phyloP scores from a whole-genome alignment of 2,113 vertebrate genomes.

The Oophaga pumilio region DNA sequence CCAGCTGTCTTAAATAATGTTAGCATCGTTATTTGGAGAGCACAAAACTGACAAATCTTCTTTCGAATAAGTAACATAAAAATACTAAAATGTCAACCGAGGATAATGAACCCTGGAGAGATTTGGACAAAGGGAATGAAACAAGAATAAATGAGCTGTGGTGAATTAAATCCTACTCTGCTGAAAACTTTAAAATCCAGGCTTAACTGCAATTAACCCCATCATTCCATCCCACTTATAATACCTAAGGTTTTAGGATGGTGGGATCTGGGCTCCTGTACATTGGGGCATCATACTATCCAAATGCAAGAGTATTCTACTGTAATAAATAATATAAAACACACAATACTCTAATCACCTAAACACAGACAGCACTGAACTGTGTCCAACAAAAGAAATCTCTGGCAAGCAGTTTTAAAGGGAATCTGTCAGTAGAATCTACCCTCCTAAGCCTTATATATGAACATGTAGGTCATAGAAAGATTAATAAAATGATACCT shows the following conservation, averaged over 20 bases:
- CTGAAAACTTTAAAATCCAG: not conserved
- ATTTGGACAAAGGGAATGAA: not conserved
- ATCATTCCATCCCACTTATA: not conserved
- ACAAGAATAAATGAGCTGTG: not conserved
- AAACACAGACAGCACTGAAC: too few relatives aligned
- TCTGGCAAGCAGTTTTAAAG: too few relatives aligned
- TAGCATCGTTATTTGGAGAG: not conserved
- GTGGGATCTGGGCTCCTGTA: not conserved
- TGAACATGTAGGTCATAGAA: too few relatives aligned
- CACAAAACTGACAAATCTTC: not conserved
- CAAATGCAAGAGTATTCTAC: too few relatives aligned
- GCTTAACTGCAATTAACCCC: not conserved
- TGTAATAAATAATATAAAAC: too few relatives aligned
- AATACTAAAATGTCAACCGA: not conserved
- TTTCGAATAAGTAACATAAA: not conserved
- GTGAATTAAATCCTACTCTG: not conserved
- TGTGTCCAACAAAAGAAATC: too few relatives aligned
- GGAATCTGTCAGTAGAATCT: too few relatives aligned
- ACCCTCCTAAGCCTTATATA: too few relatives aligned
- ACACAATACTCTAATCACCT: too few relatives aligned
- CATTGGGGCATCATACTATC: not conserved
- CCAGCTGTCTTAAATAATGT: not conserved
- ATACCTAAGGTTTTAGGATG: not conserved
- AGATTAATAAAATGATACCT: too few relatives aligned
- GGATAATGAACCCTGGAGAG: slow-evolving; percentile 6